Conservation (phyloP, 2,888 invertebrate species). For the Habrosyne pyritoides region DNA sequence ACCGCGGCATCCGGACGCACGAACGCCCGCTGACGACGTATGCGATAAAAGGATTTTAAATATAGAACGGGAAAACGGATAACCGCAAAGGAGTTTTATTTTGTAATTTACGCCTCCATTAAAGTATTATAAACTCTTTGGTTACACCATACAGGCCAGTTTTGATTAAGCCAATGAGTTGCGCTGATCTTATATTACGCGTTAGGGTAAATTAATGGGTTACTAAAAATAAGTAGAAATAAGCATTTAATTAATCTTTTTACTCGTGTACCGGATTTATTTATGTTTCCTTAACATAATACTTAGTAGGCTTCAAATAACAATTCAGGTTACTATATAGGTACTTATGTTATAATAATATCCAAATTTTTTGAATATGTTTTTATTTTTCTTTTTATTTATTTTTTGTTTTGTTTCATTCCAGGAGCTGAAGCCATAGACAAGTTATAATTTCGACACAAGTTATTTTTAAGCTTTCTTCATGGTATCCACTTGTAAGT, state of each 20-base stretch:
- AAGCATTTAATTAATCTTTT: not conserved
- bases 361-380: too few species aligned
- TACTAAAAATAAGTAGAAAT: not conserved
- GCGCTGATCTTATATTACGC: not conserved
- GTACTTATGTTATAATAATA: too few species aligned
- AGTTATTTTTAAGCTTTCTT: constrained; percentile 67
- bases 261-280: too few species aligned
- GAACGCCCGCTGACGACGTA: constrained; percentile 24
- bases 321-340: not conserved
- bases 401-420: constrained; percentile 64
- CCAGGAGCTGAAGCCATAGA: constrained; percentile 60
- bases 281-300: too few species aligned
- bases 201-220: not conserved
- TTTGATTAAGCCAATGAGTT: not conserved
- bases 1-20: constrained; percentile 23
- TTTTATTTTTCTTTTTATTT: constrained; percentile 48
- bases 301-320: too few species aligned
- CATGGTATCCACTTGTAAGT: constrained; percentile 85
- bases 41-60: constrained; percentile 67
- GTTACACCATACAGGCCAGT: constrained; percentile 8
- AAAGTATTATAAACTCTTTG: constrained; percentile 10
- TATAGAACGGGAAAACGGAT: constrained; percentile 62
- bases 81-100: constrained; percentile 30
- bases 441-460: constrained; percentile 55
- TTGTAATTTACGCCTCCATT: constrained; percentile 22